phyloP scores from a whole-genome alignment of 2,888 invertebrate genomes.

The Tipula confusa region DNA sequence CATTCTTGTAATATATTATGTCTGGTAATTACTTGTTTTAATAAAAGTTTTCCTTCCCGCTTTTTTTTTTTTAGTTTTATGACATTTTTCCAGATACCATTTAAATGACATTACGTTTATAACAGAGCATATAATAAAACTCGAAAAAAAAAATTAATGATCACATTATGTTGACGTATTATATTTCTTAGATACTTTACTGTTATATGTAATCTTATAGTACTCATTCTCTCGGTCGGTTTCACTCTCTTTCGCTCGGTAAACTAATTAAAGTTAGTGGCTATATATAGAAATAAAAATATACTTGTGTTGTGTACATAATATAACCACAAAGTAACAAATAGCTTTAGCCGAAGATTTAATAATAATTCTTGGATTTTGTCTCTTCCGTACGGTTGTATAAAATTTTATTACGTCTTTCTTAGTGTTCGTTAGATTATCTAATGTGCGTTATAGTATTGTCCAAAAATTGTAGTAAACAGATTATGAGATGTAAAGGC shows the following conservation, averaged over 20 bases:
- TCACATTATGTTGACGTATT: background rate
- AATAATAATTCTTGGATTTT: no score
- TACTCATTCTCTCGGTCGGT: no score
- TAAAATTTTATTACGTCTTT: no score
- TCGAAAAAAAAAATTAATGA: background rate
- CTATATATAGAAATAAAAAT: background rate
- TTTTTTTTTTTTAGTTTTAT: background rate
- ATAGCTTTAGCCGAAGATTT: no score
- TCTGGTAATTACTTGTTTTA: background rate
- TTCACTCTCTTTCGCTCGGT: background rate
- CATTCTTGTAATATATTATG: background rate
- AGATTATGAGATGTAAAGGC: no score
- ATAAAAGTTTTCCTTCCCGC: background rate
- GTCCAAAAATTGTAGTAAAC: no score
- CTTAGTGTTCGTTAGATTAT: no score
- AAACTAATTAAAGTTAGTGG: slow-evolving; percentile 12
- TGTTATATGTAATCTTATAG: no score
- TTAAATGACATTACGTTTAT: background rate
- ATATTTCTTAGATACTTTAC: background rate
- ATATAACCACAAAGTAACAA: no score
- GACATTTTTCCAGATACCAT: background rate
- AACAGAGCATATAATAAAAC: background rate
- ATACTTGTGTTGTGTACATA: no score
- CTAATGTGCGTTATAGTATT: no score
- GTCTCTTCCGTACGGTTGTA: no score